Base-by-base conservation (phyloP, 37 sponge, comb jelly and placozoan species). In the Chondrosia reniformis region DNA sequence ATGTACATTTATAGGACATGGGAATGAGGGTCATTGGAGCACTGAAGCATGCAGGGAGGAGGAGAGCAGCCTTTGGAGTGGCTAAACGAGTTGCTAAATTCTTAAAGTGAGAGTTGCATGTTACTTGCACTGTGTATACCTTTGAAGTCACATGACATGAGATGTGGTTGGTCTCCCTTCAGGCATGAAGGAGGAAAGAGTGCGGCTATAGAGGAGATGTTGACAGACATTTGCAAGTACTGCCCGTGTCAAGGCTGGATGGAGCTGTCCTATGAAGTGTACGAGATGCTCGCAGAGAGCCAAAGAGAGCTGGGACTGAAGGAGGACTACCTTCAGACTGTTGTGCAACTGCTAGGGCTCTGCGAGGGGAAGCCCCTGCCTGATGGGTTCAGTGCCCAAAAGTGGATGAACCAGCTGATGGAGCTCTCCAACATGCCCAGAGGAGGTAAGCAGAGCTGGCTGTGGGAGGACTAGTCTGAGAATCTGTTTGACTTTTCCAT, bases 21-120 rank as follows among this genome's bases (percentile, higher is more conserved):
- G 93, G 89, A 37, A 89, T 84, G 83, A 88, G 79, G 79, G 89
- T 93, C 69, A 93, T 93, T 79, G 93, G 93, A 32, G 93, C 89
- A 46, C 80, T 89, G 77, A 93, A 93, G 79, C 89, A 93, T 81
- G 93, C 93, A 74, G 89, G 93, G 33, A 80, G 93, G 36, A 74
- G 84, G 27, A 63, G 93, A 34, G 86, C 84, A 84, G 93, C 93
- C 32, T 88, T 88, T 63, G 78, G 83, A n/a, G 85, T 89, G 8
- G 89, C 89, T n/a, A 86, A 80, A 39, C 83, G 54, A 55, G 82
- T 93, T 36, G 93, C 89, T 0, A 75, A 83, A 81, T 93, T 93
- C 61, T 84, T 84, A 75, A 78, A 71, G 89, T 89, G 46, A 36
- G 75, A n/a, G n/a, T n/a, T 32, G 25, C 24, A 28, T 45, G 3